phyloP scores from a whole-genome alignment of 2,797 vertebrate genomes.

The Xenops minutus region DNA sequence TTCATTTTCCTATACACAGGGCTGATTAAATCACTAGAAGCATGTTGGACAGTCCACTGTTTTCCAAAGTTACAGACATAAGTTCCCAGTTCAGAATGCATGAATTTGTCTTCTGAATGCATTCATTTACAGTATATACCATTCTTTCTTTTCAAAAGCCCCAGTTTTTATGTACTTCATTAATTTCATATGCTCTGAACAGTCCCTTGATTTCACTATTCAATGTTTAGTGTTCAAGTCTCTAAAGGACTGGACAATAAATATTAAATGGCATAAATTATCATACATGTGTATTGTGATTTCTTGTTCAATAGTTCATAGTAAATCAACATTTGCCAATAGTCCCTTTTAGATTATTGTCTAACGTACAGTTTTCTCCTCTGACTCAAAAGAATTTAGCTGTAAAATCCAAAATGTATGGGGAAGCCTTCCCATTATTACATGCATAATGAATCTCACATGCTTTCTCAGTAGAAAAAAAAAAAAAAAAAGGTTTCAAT shows the following conservation, averaged over 20 bases:
- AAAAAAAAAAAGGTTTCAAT: not conserved
- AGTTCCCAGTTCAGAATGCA: not conserved
- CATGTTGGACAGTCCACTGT: not conserved
- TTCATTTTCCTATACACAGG: not conserved
- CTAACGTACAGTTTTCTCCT: not conserved
- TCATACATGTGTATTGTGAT: not conserved
- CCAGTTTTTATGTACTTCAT: not conserved
- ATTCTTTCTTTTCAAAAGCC: not conserved
- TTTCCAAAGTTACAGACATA: not conserved
- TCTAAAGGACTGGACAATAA: not conserved
- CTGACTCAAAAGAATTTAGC: not conserved
- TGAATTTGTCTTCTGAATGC: not conserved
- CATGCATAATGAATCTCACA: not conserved
- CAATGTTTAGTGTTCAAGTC: not conserved
- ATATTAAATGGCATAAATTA: conserved; percentile 35
- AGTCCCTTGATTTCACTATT: not conserved
- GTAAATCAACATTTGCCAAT: not conserved
- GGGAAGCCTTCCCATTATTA: not conserved
- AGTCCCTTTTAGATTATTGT: not conserved
- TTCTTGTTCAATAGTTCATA: not conserved
- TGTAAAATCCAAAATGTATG: not conserved
- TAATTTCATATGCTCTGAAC: not conserved
- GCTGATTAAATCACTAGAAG: not conserved
- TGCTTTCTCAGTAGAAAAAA: not conserved
- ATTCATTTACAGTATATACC: not conserved